Evolutionary conservation across 2,113 vertebrate species (phyloP).

Genomic region (Amphilophus citrinellus): DNA sequence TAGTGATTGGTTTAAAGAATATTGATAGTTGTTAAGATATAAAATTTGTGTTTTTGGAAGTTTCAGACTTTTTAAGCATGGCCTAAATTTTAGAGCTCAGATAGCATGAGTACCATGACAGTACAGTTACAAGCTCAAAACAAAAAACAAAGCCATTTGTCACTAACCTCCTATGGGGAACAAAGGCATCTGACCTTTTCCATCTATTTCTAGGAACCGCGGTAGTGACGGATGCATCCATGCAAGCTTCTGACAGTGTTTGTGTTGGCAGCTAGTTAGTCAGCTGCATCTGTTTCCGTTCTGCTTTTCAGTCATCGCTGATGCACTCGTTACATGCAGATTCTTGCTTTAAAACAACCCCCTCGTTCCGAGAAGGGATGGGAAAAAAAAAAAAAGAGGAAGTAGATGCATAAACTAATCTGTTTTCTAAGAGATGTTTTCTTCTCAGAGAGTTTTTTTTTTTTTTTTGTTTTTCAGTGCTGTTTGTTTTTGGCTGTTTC

Average conservation of each 20-base stretch:
- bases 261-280: constrained; percentile 69
- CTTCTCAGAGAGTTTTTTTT: not conserved
- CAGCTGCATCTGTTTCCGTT: constrained; percentile 74
- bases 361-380: not conserved
- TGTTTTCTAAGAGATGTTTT: not conserved
- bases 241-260: constrained; percentile 66
- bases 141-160: constrained; percentile 14
- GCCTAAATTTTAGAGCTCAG: not conserved
- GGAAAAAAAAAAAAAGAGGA: not conserved
- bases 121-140: constrained; percentile 3
- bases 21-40: not conserved
- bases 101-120: not conserved
- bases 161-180: constrained; percentile 32
- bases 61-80: not conserved
- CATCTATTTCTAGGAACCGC: constrained; percentile 50
- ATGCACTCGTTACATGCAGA: not conserved
- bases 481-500: not conserved
- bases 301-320: constrained; percentile 22
- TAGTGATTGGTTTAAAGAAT: not conserved
- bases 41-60: not conserved
- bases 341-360: not conserved
- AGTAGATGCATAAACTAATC: not conserved
- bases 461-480: not conserved
- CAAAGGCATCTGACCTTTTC: constrained; percentile 44
- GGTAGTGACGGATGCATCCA: constrained; percentile 51